phyloP scores from a whole-genome alignment of 2,113 vertebrate species.

The Dascyllus trimaculatus region DNA sequence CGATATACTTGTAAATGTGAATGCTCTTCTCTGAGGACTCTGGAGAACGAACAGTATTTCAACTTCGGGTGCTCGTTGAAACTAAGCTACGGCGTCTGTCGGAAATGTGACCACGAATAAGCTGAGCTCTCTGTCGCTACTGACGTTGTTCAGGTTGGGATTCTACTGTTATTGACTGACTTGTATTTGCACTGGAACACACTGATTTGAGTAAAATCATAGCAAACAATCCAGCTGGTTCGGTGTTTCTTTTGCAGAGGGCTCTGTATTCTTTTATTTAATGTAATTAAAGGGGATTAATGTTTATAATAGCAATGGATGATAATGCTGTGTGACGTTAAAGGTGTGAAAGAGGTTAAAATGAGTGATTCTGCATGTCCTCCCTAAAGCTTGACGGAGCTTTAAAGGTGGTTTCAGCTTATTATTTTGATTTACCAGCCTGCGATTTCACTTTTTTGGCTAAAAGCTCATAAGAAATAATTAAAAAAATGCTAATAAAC shows the following conservation, averaged over 20 bases:
- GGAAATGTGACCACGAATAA: slow-evolving; percentile 70
- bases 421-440: too few relatives aligned
- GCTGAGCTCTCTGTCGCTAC: slow-evolving; percentile 85
- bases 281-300: too few relatives aligned
- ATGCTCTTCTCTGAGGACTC: slow-evolving; percentile 45
- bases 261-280: neutral
- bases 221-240: slow-evolving; percentile 36
- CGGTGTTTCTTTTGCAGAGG: slow-evolving; percentile 1
- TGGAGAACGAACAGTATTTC: slow-evolving; percentile 52
- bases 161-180: slow-evolving; percentile 58
- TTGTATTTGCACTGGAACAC: slow-evolving; percentile 92
- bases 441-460: too few relatives aligned
- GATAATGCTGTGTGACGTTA: too few relatives aligned
- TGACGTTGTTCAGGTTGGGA: slow-evolving; percentile 53
- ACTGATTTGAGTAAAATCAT: slow-evolving; percentile 93
- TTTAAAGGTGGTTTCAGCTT: too few relatives aligned
- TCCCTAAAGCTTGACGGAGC: too few relatives aligned
- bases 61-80: slow-evolving; percentile 84
- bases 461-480: too few relatives aligned
- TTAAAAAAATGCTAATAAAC: too few relatives aligned
- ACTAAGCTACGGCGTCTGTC: slow-evolving; percentile 26
- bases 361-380: too few relatives aligned
- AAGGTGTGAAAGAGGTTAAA: too few relatives aligned
- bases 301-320: too few relatives aligned
- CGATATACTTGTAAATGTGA: slow-evolving; percentile 49